Evolutionary conservation across 2,797 vertebrate species (phyloP).

Genomic region (Fistularia commersonii): DNA sequence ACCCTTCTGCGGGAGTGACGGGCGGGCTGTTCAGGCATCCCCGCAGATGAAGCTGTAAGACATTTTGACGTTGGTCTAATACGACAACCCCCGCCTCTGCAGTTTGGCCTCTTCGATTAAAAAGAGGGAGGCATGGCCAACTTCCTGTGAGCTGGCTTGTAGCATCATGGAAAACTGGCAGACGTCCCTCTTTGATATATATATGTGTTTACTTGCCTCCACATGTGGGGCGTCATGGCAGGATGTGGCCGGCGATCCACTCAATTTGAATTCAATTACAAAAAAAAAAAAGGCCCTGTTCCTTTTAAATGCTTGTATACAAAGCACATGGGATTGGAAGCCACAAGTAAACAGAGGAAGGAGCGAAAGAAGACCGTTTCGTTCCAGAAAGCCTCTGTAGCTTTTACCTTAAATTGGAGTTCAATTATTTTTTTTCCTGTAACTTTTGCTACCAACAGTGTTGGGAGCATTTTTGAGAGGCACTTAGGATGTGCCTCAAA

Average conservation of each 20-base stretch:
- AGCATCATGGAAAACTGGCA: constrained; percentile 47
- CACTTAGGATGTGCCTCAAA: no score
- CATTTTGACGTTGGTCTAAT: constrained; percentile 33
- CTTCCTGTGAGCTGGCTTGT: constrained; percentile 22
- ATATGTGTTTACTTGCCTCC: constrained; percentile 24
- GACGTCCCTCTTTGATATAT: constrained; percentile 20
- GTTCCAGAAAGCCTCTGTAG: no score
- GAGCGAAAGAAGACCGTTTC: no score
- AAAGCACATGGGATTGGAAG: constrained; percentile 11
- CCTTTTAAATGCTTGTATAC: neutral
- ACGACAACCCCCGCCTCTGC: neutral
- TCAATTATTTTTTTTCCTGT: no score
- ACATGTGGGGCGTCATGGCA: constrained; percentile 19
- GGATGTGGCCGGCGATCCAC: constrained; percentile 11
- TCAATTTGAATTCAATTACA: constrained; percentile 14
- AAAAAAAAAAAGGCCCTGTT: neutral
- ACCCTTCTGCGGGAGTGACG: constrained; percentile 11
- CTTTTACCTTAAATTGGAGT: no score
- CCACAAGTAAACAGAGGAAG: constrained; percentile 1
- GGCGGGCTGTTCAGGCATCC: constrained; percentile 9
- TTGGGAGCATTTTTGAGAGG: no score
- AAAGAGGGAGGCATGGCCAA: no score
- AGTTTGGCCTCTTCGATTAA: no score
- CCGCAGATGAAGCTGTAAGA: constrained; percentile 4
- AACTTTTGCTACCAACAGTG: no score